Conservation (phyloP, 2,113 vertebrate species). For the Podocnemis expansa region DNA sequence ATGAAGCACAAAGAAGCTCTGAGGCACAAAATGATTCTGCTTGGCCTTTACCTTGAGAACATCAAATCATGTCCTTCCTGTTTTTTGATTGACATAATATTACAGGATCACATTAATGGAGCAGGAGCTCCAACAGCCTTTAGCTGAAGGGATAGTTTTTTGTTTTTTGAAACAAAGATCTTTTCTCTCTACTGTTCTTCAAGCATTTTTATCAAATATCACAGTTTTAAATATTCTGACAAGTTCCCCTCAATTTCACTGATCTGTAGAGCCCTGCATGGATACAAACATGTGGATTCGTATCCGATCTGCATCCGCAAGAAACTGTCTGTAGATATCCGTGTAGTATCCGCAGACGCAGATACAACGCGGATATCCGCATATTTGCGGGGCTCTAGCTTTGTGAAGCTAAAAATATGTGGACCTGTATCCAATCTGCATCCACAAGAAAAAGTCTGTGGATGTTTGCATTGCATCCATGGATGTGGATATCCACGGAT, state of each 20-base stretch:
- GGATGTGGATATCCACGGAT: no score
- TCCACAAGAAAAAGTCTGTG: no score
- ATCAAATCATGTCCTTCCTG: neutral
- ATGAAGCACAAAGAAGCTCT: neutral
- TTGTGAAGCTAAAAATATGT: no score
- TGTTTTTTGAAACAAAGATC: neutral
- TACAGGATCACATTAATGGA: neutral
- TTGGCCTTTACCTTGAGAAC: neutral
- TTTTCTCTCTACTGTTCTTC: neutral
- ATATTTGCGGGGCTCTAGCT: no score
- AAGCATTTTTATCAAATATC: neutral
- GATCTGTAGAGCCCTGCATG: no score
- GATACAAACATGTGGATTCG: no score
- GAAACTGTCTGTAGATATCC: no score
- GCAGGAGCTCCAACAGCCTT: neutral
- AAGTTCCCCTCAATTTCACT: neutral
- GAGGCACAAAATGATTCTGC: neutral
- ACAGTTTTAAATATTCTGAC: neutral
- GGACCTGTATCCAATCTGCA: no score
- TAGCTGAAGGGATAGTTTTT: neutral
- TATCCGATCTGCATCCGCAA: no score
- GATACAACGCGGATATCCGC: no score
- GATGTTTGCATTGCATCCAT: no score
- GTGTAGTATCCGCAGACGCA: no score
- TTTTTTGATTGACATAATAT: neutral